phyloP scores from a whole-genome alignment of 2,113 vertebrate genomes.

The Upupa epops region DNA sequence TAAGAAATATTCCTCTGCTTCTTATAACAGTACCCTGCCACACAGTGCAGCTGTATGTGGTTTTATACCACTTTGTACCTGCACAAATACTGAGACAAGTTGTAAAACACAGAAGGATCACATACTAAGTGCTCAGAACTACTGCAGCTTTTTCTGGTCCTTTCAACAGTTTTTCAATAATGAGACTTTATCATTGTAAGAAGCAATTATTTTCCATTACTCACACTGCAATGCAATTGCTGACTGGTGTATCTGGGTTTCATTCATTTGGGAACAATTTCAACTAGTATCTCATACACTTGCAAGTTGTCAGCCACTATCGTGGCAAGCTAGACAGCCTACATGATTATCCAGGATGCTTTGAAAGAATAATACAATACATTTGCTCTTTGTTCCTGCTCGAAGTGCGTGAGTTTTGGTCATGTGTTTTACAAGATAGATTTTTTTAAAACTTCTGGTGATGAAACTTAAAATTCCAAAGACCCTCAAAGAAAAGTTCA shows the following conservation, averaged over 20 bases:
- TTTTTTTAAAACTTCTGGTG: background rate
- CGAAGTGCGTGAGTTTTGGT: background rate
- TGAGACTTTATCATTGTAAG: background rate
- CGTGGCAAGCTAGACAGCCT: background rate
- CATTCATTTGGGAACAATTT: constrained; percentile 31
- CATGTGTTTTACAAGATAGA: rapidly evolving
- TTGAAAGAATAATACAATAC: background rate
- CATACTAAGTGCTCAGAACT: background rate
- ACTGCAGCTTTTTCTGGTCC: background rate
- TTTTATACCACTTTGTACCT: background rate
- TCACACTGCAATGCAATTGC: background rate
- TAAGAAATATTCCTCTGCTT: background rate
- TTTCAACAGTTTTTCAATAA: constrained; percentile 17
- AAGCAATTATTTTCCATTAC: constrained; percentile 44
- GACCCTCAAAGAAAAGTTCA: background rate
- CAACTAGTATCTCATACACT: constrained; percentile 4
- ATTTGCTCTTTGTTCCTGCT: background rate
- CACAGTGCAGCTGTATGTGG: background rate
- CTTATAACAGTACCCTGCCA: background rate
- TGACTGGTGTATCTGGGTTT: constrained; percentile 13
- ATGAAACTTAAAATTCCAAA: background rate
- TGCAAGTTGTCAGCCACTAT: constrained; percentile 16
- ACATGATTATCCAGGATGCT: background rate
- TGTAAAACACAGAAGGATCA: constrained; percentile 1
- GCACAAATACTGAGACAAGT: background rate